These are phyloP conservation scores for Donacobius atricapilla DNA, from an alignment of 2,113 vertebrate genomes.

Conservation along the genomic window DNA sequence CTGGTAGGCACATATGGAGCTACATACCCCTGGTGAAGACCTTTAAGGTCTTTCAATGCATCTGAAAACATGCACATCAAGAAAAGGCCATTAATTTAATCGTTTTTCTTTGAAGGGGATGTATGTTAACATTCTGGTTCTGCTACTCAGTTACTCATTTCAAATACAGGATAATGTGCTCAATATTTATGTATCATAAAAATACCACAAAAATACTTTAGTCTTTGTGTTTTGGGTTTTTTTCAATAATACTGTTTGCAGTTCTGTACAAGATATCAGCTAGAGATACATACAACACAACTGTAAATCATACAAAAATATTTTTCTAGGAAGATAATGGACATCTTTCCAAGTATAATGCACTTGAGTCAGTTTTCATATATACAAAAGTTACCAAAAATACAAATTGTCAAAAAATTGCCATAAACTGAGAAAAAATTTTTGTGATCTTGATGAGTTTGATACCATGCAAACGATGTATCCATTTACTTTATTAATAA, in stretches of 20 bases:
- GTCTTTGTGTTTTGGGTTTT: not conserved
- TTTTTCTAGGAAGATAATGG: not conserved
- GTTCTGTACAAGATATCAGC: not conserved
- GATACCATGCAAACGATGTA: not conserved
- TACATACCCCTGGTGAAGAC: not conserved
- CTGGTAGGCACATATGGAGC: not conserved
- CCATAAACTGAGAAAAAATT: not conserved
- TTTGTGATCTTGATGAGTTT: not conserved
- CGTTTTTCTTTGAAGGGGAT: not conserved
- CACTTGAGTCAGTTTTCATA: not conserved
- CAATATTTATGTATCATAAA: not conserved
- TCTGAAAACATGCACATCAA: not conserved
- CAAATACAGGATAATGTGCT: not conserved
- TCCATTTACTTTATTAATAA: constrained; percentile 26
- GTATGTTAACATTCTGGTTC: not conserved
- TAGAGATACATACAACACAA: not conserved
- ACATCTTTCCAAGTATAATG: not conserved
- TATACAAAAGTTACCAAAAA: not conserved
- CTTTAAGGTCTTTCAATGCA: not conserved
- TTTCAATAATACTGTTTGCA: not conserved
- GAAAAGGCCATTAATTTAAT: not conserved
- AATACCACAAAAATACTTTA: not conserved
- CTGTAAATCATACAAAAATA: not conserved
- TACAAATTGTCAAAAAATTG: not conserved
- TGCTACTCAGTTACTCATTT: not conserved